These are phyloP conservation scores for Alosa alosa DNA, from an alignment of 2,113 vertebrate species.

Conservation along the genomic window DNA sequence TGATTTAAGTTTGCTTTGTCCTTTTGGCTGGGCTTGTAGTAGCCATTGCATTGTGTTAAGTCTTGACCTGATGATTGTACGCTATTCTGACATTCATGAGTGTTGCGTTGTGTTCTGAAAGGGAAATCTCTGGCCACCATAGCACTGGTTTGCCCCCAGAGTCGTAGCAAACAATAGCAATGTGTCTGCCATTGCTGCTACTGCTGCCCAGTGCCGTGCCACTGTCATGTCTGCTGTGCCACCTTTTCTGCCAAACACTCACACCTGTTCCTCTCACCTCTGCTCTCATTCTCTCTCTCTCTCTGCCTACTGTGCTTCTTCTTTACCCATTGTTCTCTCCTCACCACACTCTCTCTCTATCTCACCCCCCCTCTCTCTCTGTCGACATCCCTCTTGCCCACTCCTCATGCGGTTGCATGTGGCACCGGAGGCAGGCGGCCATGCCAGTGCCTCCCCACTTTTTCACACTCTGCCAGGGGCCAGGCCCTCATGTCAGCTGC, in stretches of 20 bases:
- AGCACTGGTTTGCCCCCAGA: background rate
- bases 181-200: background rate
- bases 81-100: too few relatives aligned
- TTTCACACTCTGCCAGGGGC: background rate
- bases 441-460: background rate
- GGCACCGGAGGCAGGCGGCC: background rate
- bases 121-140: background rate
- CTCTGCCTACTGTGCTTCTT: background rate
- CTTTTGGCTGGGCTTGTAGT: too few relatives aligned
- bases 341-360: background rate
- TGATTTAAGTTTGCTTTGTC: too few relatives aligned
- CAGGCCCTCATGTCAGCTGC: background rate
- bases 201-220: background rate
- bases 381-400: background rate
- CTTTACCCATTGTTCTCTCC: too few relatives aligned
- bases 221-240: background rate
- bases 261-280: background rate
- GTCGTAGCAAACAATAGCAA: background rate
- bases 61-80: too few relatives aligned
- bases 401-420: background rate
- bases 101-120: background rate
- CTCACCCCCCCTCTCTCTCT: background rate
- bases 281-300: background rate
- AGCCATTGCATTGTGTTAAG: too few relatives aligned
- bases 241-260: background rate